Evolutionary conservation across 1,140 invertebrate species (phyloP).

Genomic region (Dendrolimus kikuchii): DNA sequence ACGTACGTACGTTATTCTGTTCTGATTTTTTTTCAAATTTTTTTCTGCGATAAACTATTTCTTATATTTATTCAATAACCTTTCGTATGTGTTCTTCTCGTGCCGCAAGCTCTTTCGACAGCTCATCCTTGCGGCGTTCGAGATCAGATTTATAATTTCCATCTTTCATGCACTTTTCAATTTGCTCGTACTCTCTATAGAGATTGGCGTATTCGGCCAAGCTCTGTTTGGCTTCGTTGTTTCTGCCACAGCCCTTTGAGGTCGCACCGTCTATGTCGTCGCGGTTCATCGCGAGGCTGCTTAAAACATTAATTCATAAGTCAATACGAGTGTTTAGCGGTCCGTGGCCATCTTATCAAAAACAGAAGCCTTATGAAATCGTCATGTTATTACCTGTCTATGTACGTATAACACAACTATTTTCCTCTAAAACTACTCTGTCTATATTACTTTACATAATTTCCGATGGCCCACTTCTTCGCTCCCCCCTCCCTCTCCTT

Average conservation of each 20-base stretch:
- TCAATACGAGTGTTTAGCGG: neutral
- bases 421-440: no score
- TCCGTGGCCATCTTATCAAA: no score
- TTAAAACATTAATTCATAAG: conserved; percentile 19
- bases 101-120: conserved; percentile 28
- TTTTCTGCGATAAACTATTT: neutral
- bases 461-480: no score
- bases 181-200: conserved; percentile 39
- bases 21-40: neutral
- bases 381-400: no score
- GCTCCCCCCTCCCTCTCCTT: no score
- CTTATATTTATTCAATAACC: conserved; percentile 12
- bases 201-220: conserved; percentile 41
- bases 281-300: conserved; percentile 36
- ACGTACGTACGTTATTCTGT: neutral
- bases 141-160: conserved; percentile 27
- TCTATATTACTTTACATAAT: no score
- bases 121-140: conserved; percentile 28
- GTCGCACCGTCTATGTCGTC: conserved; percentile 39
- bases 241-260: conserved; percentile 32
- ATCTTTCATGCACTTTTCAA: conserved; percentile 32
- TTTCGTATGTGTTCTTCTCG: conserved; percentile 40
- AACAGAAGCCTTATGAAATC: no score
- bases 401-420: no score
- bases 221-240: conserved; percentile 37